These are phyloP conservation scores for Pardosa pseudoannulata DNA, from an alignment of 2,888 invertebrate species.

Conservation along the genomic window DNA sequence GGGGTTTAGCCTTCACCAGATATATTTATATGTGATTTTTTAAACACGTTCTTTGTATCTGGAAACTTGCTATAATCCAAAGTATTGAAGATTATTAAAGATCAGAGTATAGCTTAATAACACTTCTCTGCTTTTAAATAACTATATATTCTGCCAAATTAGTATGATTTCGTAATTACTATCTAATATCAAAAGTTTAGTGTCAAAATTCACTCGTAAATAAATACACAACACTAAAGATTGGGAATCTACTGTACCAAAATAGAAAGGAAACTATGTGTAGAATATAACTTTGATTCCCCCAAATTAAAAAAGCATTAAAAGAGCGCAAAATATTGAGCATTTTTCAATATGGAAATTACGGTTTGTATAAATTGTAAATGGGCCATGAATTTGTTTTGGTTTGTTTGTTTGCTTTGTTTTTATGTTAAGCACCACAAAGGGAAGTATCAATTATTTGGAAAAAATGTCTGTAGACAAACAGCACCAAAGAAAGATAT, in stretches of 20 bases:
- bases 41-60: too few relatives aligned
- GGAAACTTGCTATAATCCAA: too few relatives aligned
- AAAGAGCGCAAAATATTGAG: constrained; percentile 5
- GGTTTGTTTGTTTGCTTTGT: too few relatives aligned
- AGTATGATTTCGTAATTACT: too few relatives aligned
- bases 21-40: too few relatives aligned
- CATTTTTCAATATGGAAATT: background rate
- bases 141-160: too few relatives aligned
- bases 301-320: background rate
- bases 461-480: background rate
- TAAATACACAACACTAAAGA: background rate
- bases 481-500: background rate
- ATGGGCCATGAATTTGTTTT: too few relatives aligned
- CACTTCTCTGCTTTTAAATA: too few relatives aligned
- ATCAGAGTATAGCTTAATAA: too few relatives aligned
- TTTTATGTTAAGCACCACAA: background rate
- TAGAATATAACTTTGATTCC: background rate
- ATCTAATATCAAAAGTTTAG: background rate
- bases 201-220: background rate
- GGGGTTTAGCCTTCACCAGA: too few relatives aligned
- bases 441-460: background rate
- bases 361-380: background rate
- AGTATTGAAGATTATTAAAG: background rate
- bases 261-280: background rate
- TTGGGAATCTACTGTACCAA: background rate